phyloP scores from a whole-genome alignment of 2,113 vertebrate species.

The Hemiscyllium ocellatum region DNA sequence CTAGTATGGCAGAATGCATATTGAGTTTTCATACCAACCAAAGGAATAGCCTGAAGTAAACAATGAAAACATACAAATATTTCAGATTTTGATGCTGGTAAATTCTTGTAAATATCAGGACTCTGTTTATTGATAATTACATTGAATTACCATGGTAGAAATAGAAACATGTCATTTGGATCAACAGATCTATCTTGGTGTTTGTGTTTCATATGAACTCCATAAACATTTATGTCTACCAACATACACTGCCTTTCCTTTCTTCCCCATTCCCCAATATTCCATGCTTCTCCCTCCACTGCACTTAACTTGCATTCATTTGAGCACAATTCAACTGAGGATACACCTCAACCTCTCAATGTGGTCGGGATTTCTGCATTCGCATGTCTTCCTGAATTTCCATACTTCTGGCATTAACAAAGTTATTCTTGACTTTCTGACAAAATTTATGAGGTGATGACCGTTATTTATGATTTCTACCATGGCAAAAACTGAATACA shows the following conservation, averaged over 20 bases:
- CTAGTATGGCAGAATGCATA: background rate
- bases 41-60: background rate
- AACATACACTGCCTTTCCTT: too few relatives aligned
- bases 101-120: background rate
- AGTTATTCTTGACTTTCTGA: background rate
- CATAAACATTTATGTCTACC: too few relatives aligned
- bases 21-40: background rate
- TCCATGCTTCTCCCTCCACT: background rate
- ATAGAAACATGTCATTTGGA: too few relatives aligned
- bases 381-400: background rate
- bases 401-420: background rate
- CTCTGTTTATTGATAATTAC: background rate
- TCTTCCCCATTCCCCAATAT: background rate
- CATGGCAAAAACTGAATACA: background rate
- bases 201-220: too few relatives aligned
- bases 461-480: too few relatives aligned
- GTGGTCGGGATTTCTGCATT: background rate
- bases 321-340: background rate
- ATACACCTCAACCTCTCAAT: background rate
- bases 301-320: background rate
- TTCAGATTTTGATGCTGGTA: background rate
- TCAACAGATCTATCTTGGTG: too few relatives aligned
- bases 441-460: too few relatives aligned
- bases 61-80: too few relatives aligned
- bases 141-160: too few relatives aligned